Percentiles rank a stretch among this genome's conserved stretches.
Conservation (phyloP, 2,113 vertebrate species). For the Centropristis striata region DNA sequence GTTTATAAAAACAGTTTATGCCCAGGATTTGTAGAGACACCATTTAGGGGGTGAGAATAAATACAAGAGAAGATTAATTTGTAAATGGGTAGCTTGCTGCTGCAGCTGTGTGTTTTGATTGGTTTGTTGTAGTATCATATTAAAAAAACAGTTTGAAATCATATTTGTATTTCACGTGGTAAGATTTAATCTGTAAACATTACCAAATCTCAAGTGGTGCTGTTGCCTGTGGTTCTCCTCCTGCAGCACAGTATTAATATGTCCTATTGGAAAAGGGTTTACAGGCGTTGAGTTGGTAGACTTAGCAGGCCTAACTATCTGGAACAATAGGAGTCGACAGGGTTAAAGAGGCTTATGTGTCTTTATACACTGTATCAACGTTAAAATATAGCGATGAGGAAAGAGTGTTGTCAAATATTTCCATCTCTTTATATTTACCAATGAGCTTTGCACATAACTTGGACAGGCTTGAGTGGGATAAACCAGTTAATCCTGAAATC, state of each 20-base stretch:
- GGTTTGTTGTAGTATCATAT: neutral
- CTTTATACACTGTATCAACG: slow-evolving; percentile 36
- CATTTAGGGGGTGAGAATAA: neutral
- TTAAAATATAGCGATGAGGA: slow-evolving; percentile 33
- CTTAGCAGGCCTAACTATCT: slow-evolving; percentile 50
- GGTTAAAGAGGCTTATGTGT: slow-evolving; percentile 53
- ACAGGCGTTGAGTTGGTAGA: slow-evolving; percentile 50
- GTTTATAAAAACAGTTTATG: neutral
- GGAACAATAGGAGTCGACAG: slow-evolving; percentile 40
- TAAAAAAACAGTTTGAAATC: neutral
- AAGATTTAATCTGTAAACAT: no score
- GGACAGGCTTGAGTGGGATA: slow-evolving; percentile 44
- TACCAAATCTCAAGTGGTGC: neutral
- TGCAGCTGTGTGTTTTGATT: neutral
- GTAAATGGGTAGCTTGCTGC: neutral
- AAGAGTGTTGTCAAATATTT: slow-evolving; percentile 48
- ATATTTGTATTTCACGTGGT: no score
- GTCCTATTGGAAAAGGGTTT: slow-evolving; percentile 15
- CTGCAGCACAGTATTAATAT: slow-evolving; percentile 3
- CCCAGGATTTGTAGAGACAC: neutral
- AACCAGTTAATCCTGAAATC: slow-evolving; percentile 54
- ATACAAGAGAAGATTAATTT: neutral
- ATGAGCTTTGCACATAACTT: slow-evolving; percentile 59
- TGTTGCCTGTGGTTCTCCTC: neutral
- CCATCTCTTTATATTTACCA: slow-evolving; percentile 49